These are phyloP conservation scores for Amazona vittata DNA, from an alignment of 2,113 vertebrate species.

Conservation along the genomic window DNA sequence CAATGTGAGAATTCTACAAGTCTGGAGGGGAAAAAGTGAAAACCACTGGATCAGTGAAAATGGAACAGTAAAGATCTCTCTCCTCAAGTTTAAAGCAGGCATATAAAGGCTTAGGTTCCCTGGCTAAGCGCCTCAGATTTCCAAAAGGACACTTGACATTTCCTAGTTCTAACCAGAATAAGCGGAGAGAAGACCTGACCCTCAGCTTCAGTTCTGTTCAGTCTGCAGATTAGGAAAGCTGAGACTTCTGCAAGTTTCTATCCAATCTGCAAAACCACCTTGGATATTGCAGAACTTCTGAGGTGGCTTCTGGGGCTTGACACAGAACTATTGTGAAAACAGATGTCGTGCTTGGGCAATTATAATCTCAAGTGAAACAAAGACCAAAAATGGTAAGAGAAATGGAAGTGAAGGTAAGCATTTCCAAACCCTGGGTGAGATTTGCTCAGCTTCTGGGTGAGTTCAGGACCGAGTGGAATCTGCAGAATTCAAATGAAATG, in stretches of 20 bases:
- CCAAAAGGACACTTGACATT: neutral
- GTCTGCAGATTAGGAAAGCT: neutral
- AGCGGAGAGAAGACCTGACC: neutral
- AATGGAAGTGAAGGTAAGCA: neutral
- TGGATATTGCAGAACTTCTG: neutral
- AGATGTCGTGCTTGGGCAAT: neutral
- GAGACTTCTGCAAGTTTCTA: neutral
- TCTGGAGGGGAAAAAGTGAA: neutral
- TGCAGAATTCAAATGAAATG: neutral
- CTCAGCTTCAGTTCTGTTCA: neutral
- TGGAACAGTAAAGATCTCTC: neutral
- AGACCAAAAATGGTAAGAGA: neutral
- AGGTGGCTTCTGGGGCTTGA: neutral
- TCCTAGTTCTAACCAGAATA: neutral
- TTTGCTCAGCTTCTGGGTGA: neutral
- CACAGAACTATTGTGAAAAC: neutral
- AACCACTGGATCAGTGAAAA: slow-evolving; percentile 16
- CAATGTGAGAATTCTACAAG: neutral
- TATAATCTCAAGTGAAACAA: neutral
- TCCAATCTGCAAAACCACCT: neutral
- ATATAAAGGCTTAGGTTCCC: neutral
- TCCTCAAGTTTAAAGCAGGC: neutral
- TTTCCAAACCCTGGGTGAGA: neutral
- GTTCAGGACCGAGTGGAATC: neutral
- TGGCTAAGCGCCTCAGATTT: neutral